These are phyloP conservation scores for Oncorhynchus kisutch DNA, from an alignment of 2,113 vertebrate genomes.

Conservation along the genomic window DNA sequence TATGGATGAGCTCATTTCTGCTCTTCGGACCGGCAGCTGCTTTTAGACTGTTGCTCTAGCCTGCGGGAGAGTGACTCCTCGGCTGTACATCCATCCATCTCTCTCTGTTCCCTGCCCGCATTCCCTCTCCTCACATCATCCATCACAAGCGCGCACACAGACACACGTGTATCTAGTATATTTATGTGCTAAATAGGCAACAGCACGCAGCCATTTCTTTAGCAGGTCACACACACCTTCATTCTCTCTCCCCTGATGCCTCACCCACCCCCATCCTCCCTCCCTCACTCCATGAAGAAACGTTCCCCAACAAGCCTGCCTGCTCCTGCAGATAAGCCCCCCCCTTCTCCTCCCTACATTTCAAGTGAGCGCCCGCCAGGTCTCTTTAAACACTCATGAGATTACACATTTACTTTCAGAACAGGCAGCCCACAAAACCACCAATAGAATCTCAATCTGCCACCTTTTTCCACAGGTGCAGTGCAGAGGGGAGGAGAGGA, in stretches of 20 bases:
- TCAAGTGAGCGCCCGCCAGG: too few species aligned
- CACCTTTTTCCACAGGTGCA: too few species aligned
- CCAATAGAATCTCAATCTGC: too few species aligned
- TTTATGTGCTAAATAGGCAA: not conserved
- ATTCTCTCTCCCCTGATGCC: conserved; percentile 6
- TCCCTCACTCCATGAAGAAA: not conserved
- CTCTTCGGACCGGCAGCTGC: not conserved
- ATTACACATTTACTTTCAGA: too few species aligned
- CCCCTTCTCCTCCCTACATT: not conserved
- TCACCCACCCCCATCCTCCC: not conserved
- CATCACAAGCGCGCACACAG: not conserved
- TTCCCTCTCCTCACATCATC: not conserved
- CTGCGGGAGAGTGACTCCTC: not conserved
- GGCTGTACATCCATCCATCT: not conserved
- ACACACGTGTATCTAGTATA: not conserved
- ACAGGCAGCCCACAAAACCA: too few species aligned
- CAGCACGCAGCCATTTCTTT: too few species aligned
- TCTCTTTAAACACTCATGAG: too few species aligned
- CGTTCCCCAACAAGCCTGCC: not conserved
- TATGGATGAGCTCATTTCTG: not conserved
- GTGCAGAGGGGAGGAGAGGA: too few species aligned
- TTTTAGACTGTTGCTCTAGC: not conserved
- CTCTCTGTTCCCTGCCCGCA: not conserved
- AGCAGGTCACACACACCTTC: conserved; percentile 5
- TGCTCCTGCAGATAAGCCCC: too few species aligned